Evolutionary conservation across 2,888 invertebrate genomes (phyloP), one percentile per base, ranked within the genome.

Genomic region (Drosophila merina): DNA sequence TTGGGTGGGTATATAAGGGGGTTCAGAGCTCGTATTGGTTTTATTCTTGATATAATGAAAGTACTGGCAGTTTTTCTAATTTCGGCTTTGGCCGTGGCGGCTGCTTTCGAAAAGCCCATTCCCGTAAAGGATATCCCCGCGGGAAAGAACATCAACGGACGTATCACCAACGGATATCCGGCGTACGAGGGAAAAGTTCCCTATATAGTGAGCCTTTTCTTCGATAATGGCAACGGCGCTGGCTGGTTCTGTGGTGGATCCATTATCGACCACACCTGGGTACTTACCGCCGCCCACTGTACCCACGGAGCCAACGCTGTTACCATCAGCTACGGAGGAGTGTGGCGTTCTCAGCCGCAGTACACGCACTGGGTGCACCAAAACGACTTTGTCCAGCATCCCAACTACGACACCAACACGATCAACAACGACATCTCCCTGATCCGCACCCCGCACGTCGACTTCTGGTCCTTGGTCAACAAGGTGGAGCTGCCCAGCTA

Each of bases 271-370:
- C 26, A 57, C 31, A 50, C 56, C 8, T 86, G 74, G 69, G 57
- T 87, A 0, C 38, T 88, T 6, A 86, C 86, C 8, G 87, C 87
- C 28, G 87, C 84, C 55, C 87, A 87, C 62, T 87, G 87, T 54
- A 74, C 82, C 14, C 7, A 55, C 31, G 70, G 72, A 31, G 76
- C 82, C 20, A 48, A 56, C 4, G 74, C 72, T 0, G 81, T 79
- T 12, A 79, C 72, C 51, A 74, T 78, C 4, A 75, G 73, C 62
- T 72, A 80, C 8, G 89, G 89, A 7, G 71, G 88, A 8, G 82
- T 83, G 4, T 50, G 68, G 28, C 85, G 88, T 20, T 75, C 72
- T 3, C 70, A 64, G 42, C 76, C 85, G 3, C 73, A 76, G 44
- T 55, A 74, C 5, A 66, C 64, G 4, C 58, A 80, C 25, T 72